phyloP scores from a whole-genome alignment of 1,140 invertebrate genomes.

The Colletes latitarsis region DNA sequence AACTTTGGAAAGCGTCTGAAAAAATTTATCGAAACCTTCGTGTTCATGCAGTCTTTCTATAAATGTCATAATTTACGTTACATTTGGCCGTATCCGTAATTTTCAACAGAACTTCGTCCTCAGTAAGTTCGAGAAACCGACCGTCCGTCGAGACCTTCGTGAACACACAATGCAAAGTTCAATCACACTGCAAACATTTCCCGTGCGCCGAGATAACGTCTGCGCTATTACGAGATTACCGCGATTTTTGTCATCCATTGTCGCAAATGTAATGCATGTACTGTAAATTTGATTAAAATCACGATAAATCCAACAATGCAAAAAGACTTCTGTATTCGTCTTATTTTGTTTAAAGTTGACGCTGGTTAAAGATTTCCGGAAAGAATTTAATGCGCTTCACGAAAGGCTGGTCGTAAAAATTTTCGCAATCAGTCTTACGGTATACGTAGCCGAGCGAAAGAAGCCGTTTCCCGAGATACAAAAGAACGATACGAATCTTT shows the following conservation, averaged over 20 bases:
- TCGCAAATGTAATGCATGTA: no score
- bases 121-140: neutral
- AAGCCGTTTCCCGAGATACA: constrained; percentile 18
- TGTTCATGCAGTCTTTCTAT: neutral
- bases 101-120: neutral
- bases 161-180: neutral
- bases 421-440: constrained; percentile 22
- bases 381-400: neutral
- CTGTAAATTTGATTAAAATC: no score
- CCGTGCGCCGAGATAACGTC: neutral
- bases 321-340: neutral
- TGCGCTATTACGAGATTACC: neutral
- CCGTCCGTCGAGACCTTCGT: neutral
- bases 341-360: neutral
- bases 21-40: no score
- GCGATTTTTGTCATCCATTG: neutral
- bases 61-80: neutral
- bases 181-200: constrained; percentile 1
- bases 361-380: neutral
- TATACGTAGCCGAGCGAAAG: neutral
- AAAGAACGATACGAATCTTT: constrained; percentile 18
- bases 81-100: neutral
- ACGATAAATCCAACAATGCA: no score
- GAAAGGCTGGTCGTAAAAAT: neutral
- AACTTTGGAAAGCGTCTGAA: neutral